phyloP scores from a whole-genome alignment of 2,113 vertebrate genomes.

The Proterorhinus semilunaris region DNA sequence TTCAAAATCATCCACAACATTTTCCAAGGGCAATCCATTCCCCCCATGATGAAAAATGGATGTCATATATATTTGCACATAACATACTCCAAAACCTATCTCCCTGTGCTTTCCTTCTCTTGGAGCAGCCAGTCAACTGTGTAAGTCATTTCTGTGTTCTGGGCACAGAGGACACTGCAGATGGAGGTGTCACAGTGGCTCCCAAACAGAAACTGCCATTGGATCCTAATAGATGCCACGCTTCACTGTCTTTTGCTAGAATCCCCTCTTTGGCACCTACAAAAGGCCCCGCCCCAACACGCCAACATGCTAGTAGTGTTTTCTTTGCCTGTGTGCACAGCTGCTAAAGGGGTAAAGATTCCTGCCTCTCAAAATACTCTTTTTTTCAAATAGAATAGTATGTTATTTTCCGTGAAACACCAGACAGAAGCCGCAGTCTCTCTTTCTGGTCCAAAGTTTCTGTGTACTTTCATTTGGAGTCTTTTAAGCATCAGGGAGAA shows the following conservation, averaged over 20 bases:
- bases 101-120: not conserved
- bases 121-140: not conserved
- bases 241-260: not conserved
- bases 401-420: constrained; percentile 47
- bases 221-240: not conserved
- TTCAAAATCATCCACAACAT: not conserved
- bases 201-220: constrained; percentile 1
- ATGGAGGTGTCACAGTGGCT: not conserved
- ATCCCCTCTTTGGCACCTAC: not conserved
- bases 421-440: constrained; percentile 27
- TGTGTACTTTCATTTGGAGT: constrained; percentile 54
- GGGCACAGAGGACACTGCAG: not conserved
- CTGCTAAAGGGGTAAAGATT: constrained; percentile 36
- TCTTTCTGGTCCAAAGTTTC: constrained; percentile 42
- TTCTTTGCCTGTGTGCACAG: constrained; percentile 27
- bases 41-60: not conserved
- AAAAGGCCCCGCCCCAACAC: not conserved
- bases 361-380: constrained; percentile 48
- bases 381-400: constrained; percentile 50
- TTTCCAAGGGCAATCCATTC: not conserved
- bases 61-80: not conserved
- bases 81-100: not conserved
- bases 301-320: constrained; percentile 12
- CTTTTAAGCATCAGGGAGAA: constrained; percentile 17
- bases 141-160: not conserved